Evolutionary conservation across 2,113 vertebrate genomes (phyloP), one percentile per base, ranked within the genome.

Genomic region (Muscicapa adusta): DNA sequence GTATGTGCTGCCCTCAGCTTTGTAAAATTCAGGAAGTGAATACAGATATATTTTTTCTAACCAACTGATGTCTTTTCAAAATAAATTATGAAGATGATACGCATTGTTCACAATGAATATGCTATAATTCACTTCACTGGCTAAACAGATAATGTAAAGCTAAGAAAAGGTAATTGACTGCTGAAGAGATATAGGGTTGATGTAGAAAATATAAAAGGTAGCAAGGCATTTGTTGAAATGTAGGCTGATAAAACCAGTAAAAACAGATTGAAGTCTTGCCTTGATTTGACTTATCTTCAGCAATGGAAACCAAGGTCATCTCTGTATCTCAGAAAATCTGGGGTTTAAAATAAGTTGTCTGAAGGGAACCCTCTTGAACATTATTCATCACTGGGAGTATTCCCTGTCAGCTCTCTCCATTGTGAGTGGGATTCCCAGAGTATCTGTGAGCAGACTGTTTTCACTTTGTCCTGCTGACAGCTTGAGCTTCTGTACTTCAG

Each of bases 241-340:
- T 91, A 96, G 89, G 74, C 96, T 97, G 98, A 98, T 98, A 98
- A 97, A 98, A 97, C 86, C 96, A 91, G 78, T 92, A 94, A 97
- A 97, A 97, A 89, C 80, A 94, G 97, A 98, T 97, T 96, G 97
- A 97, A 97, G 96, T 96, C 93, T 95, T 97, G 95, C 97, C 93
- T 97, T 97, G 91, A 94, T 98, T 97, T 98, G 96, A 97, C 96
- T 97, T 98, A 97, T 97, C 97, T 97, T 97, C 89, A 81, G 81
- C 89, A 50, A 58, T 91, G 94, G 96, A 97, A 98, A 96, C 53
- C 94, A 89, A 90, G 88, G 92, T 94, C 89, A 60, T 94, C 94
- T 95, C 89, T 83, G 89, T 97, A 96, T 97, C 94, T 98, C 88
- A 89, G 92, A 97, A 96, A 85, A 97, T 97, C 96, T 94, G 76